phyloP scores from a whole-genome alignment of 2,113 vertebrate genomes.

The Mellivora capensis region DNA sequence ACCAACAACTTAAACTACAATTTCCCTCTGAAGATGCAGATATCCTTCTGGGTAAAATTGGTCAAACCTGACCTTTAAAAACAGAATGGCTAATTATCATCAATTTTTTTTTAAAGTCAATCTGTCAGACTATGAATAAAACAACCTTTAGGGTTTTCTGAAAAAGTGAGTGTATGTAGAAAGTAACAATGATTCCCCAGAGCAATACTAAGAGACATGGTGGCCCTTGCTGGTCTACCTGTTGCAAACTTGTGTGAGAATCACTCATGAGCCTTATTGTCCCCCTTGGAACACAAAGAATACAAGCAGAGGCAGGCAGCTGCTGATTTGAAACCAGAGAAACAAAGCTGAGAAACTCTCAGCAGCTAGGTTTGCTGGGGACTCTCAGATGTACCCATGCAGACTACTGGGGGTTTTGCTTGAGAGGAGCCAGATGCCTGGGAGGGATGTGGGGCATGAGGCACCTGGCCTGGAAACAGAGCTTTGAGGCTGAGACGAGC shows the following conservation, averaged over 20 bases:
- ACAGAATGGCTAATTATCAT: constrained; percentile 29
- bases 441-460: fast-evolving
- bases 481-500: neutral
- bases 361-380: neutral
- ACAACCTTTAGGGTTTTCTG: neutral
- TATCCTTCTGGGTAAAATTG: neutral
- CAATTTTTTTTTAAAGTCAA: neutral
- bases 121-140: constrained; percentile 26
- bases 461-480: neutral
- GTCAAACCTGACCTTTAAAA: constrained; percentile 44
- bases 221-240: too few species aligned
- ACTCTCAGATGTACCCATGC: neutral
- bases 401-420: neutral
- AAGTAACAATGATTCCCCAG: constrained; percentile 21
- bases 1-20: neutral
- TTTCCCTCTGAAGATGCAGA: neutral
- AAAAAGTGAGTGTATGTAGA: constrained; percentile 24
- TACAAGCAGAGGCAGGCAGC: neutral
- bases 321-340: neutral
- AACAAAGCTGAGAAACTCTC: neutral
- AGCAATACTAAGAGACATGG: neutral
- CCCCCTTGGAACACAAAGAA: neutral
- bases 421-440: neutral
- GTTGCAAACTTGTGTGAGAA: neutral
- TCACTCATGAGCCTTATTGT: neutral